Evolutionary conservation across 2,113 vertebrate species (phyloP).

Genomic region (Colaptes auratus): DNA sequence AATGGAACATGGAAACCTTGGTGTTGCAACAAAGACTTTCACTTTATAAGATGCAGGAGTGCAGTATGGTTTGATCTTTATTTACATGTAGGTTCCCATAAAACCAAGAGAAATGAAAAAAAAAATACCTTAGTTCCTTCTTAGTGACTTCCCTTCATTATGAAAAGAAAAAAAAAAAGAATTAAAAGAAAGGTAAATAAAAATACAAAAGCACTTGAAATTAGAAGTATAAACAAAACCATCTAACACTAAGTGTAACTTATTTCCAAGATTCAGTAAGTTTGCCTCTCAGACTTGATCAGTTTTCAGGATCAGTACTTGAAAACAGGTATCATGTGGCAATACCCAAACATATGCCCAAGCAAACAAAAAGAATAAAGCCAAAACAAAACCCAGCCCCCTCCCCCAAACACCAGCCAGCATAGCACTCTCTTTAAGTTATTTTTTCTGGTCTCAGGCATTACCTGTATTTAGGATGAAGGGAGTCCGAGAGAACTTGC

Average conservation of each 20-base stretch:
- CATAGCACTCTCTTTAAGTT: neutral
- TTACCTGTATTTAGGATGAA: conserved; percentile 97
- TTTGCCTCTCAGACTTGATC: neutral
- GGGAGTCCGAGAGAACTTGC: conserved; percentile 94
- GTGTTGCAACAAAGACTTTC: neutral
- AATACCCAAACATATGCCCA: neutral
- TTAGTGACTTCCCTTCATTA: conserved; percentile 86
- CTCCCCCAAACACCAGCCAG: neutral
- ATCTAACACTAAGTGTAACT: conserved; percentile 14
- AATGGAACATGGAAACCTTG: neutral
- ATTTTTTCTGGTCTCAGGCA: neutral
- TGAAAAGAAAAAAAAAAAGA: conserved; percentile 72
- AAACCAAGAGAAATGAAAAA: conserved; percentile 71
- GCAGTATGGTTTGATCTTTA: neutral
- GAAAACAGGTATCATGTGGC: neutral
- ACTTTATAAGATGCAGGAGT: neutral
- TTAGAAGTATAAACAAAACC: conserved; percentile 15
- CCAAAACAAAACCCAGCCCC: neutral
- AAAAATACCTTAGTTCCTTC: conserved; percentile 87
- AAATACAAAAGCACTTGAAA: conserved; percentile 61
- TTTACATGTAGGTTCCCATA: conserved; percentile 8
- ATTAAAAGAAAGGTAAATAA: conserved; percentile 74
- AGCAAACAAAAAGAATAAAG: neutral
- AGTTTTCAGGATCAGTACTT: neutral
- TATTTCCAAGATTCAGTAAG: neutral